Conservation (phyloP, 2,113 vertebrate species). For the Mustelus asterias region DNA sequence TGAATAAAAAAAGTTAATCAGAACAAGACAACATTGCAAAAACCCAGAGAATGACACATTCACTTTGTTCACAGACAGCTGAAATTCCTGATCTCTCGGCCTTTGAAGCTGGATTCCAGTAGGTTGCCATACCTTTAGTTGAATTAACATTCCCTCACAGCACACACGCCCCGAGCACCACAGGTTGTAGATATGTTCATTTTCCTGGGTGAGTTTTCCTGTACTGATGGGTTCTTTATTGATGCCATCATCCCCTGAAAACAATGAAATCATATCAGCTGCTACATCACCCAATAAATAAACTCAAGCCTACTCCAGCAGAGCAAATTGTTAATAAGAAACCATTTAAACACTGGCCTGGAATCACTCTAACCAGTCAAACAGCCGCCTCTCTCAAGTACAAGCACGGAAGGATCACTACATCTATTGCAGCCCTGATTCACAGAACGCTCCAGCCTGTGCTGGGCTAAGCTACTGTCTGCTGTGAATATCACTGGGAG, state of each 20-base stretch:
- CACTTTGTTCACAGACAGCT: neutral
- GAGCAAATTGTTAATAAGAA: neutral
- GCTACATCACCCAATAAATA: neutral
- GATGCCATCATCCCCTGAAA: conserved; percentile 86
- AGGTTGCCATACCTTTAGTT: conserved; percentile 62
- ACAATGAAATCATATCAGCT: neutral
- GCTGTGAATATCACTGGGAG: neutral
- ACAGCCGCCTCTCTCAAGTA: neutral
- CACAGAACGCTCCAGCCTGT: neutral
- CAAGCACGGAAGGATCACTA: neutral
- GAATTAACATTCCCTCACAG: conserved; percentile 97
- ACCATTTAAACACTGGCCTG: neutral
- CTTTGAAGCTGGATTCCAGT: neutral
- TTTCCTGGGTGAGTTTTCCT: conserved; percentile 93
- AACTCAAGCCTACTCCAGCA: neutral
- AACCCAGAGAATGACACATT: neutral
- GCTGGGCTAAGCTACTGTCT: neutral
- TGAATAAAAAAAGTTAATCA: too few relatives aligned
- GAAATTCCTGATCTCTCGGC: neutral
- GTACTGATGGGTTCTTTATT: conserved; percentile 92
- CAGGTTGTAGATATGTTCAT: conserved; percentile 94
- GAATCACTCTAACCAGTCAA: neutral
- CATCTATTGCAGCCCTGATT: neutral
- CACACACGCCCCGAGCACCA: conserved; percentile 97
- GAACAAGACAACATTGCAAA: neutral